Conservation (phyloP, 1,140 invertebrate species). For the Pogonomyrmex barbatus region DNA sequence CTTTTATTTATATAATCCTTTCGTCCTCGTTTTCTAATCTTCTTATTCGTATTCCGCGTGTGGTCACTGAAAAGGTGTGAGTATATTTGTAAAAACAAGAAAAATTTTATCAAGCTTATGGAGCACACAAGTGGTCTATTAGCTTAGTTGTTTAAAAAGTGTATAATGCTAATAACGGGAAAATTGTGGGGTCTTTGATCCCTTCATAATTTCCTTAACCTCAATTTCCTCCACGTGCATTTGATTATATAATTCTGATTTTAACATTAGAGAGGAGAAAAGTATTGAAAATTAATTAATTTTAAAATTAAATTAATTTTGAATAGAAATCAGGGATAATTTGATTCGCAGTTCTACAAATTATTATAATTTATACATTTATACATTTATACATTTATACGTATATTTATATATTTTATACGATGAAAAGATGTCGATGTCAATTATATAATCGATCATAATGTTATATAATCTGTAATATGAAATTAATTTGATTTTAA, state of each 20-base stretch:
- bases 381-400: background rate
- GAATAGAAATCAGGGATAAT: background rate
- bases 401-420: background rate
- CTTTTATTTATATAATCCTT: background rate
- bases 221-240: conserved; percentile 1
- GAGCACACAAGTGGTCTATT: conserved; percentile 69
- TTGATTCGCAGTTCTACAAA: background rate
- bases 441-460: background rate
- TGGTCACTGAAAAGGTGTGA: background rate
- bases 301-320: background rate
- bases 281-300: background rate
- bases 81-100: background rate
- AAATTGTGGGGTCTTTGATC: conserved; percentile 79
- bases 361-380: background rate
- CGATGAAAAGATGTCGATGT: background rate
- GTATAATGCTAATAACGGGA: conserved; percentile 82
- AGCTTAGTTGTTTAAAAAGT: conserved; percentile 82
- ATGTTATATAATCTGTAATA: background rate
- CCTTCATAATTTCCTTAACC: conserved; percentile 63
- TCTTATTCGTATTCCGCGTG: background rate
- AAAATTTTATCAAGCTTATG: background rate
- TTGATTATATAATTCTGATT: background rate
- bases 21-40: background rate
- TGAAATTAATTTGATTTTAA: conserved; percentile 24
- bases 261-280: background rate